Percentiles rank a stretch among this genome's conserved stretches.
These are phyloP conservation scores for Cecidostiba fungosa DNA, from an alignment of 2,888 invertebrate species.

Conservation along the genomic window DNA sequence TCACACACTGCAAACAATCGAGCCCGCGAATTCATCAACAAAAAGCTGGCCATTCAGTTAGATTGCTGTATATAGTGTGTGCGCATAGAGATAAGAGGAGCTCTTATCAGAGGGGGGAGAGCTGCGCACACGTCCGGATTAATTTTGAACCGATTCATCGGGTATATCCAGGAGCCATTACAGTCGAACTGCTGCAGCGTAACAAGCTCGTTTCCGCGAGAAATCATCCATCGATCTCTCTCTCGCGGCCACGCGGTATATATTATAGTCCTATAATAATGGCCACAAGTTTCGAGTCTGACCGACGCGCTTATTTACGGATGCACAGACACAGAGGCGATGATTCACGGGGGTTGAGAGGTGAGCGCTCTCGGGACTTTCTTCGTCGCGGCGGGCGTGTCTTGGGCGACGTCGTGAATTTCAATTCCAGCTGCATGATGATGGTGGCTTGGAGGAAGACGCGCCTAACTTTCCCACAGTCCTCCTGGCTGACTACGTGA, in stretches of 20 bases:
- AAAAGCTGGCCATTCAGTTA: background rate
- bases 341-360: constrained; percentile 32
- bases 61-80: background rate
- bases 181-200: too few relatives aligned
- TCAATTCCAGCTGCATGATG: constrained; percentile 23
- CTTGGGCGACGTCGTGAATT: constrained; percentile 31
- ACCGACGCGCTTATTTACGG: background rate
- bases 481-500: background rate
- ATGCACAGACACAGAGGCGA: background rate
- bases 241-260: too few relatives aligned
- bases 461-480: background rate
- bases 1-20: background rate
- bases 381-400: background rate
- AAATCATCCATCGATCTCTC: constrained; percentile 12
- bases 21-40: background rate
- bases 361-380: constrained; percentile 12
- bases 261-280: background rate
- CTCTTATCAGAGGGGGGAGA: constrained; percentile 22
- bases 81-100: background rate
- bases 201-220: constrained; percentile 26
- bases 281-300: background rate
- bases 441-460: background rate
- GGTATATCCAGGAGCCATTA: constrained; percentile 1
- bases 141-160: background rate
- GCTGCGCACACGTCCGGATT: background rate